Evolutionary conservation across 2,797 vertebrate species (phyloP).

Genomic region (Eospalax fontanierii): DNA sequence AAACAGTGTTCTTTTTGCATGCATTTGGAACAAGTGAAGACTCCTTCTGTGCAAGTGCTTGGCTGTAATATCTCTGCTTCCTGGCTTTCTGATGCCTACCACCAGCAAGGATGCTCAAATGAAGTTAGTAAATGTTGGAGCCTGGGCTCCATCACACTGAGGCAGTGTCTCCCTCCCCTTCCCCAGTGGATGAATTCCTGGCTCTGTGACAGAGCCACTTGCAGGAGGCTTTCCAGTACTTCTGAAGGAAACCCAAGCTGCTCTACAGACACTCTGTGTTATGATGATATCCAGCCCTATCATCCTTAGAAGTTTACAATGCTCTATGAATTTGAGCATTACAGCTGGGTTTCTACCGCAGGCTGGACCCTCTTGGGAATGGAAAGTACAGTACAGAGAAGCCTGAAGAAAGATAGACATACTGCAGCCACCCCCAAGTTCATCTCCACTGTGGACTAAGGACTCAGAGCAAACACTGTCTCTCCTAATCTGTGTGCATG

Average conservation of each 20-base stretch:
- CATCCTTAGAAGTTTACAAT: background rate
- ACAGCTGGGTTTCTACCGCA: background rate
- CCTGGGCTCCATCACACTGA: background rate
- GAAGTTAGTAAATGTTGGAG: background rate
- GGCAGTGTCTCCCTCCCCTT: background rate
- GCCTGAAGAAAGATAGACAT: conserved; percentile 59
- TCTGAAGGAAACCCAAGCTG: background rate
- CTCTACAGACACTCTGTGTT: background rate
- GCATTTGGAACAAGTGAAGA: conserved; percentile 56
- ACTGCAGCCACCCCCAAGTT: conserved; percentile 56
- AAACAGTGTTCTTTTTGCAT: conserved; percentile 64
- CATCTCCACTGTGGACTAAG: conserved; percentile 62
- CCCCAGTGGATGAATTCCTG: background rate
- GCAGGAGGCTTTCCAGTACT: background rate
- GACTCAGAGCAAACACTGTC: conserved; percentile 69
- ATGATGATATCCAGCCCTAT: background rate
- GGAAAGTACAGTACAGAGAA: background rate
- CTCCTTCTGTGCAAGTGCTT: background rate
- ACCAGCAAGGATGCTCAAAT: background rate
- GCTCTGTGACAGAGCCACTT: background rate
- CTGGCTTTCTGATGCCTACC: background rate
- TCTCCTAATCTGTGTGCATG: conserved; percentile 71
- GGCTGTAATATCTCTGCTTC: conserved; percentile 26
- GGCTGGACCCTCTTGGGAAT: background rate
- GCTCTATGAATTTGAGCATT: background rate